Percentiles rank a stretch among this genome's conserved stretches.
Evolutionary conservation across 2,113 vertebrate species (phyloP).

Genomic region (Phalacrocorax pelagicus): DNA sequence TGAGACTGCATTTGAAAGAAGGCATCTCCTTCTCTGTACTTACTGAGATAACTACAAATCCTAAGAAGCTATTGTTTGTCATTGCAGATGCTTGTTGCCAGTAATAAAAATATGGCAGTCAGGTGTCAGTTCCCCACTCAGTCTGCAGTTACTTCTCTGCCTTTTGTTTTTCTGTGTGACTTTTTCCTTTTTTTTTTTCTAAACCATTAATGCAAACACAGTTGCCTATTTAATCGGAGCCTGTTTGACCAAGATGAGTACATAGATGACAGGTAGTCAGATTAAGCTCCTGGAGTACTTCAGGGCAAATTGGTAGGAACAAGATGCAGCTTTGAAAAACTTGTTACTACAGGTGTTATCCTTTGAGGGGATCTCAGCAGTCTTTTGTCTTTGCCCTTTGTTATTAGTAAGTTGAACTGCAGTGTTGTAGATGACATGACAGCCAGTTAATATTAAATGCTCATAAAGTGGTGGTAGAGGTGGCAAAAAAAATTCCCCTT

Average conservation of each 20-base stretch:
- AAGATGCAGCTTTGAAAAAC: not conserved
- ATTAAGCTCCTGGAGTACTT: not conserved
- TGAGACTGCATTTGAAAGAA: not conserved
- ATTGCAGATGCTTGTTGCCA: not conserved
- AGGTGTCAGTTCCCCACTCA: not conserved
- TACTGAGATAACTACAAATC: not conserved
- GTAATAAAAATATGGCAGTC: not conserved
- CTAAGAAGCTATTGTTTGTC: not conserved
- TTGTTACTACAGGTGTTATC: not conserved
- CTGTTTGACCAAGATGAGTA: not conserved
- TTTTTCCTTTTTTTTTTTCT: not conserved
- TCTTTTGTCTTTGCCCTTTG: not conserved
- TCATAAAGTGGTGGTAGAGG: not conserved
- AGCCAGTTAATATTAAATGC: not conserved
- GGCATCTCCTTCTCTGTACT: not conserved
- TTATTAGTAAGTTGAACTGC: not conserved
- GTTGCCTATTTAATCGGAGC: not conserved
- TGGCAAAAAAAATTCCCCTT: not conserved
- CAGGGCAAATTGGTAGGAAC: not conserved
- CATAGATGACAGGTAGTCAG: not conserved
- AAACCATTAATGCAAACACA: not conserved
- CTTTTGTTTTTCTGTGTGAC: not conserved
- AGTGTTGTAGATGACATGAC: not conserved
- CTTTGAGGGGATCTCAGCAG: not conserved
- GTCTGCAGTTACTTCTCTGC: not conserved